Evolutionary conservation across 1,140 invertebrate species (phyloP), one percentile per base, ranked within the genome.

Genomic region (Papilio glaucus): DNA sequence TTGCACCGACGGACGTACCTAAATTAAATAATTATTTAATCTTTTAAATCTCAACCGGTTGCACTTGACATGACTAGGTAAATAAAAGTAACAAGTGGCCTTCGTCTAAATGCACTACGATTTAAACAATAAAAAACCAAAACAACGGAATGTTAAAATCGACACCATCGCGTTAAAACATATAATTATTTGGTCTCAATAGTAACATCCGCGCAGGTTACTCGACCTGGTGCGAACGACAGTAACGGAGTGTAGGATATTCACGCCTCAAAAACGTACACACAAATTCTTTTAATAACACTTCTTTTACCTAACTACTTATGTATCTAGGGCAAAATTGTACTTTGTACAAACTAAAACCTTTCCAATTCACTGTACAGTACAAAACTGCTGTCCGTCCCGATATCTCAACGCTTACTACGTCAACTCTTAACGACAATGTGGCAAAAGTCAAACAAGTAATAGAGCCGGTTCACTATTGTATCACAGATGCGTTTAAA

Each of bases 181-280:
- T 91, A 91, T 91, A 89, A 92, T 92, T 82, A 92, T 89, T 92
- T 90, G 90, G 90, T 91, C 89, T 91, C 89, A 91, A 93, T 91
- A 87, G 81, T 90, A 93, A 93, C 90, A 90, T 76, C 87, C 90
- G 85, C 75, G 71, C 82, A 85, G 84, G 88, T 84, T 84, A 87
- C 24, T 10, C 49, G 49, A 81, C 81, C 81, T 82, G 83, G 80
- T 85, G 82, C 84, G 83, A 85, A 86, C 83, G 79, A 83, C 77
- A 76, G 78, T 85, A 81, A 85, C 82, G 79, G 81, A 84, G 81
- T 83, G 80, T 78, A 82, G 84, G 81, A 81, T 86, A 91, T 85
- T 87, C 88, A 91, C 80, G 84, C 87, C 79, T 89, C 81, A 77
- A 85, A 84, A 78, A 86, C 45, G 86, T 84, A 86, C 87, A 89